Evolutionary conservation across 1,140 invertebrate species (phyloP), one percentile per base, ranked within the genome.

Genomic region (Choristoneura fumiferana): DNA sequence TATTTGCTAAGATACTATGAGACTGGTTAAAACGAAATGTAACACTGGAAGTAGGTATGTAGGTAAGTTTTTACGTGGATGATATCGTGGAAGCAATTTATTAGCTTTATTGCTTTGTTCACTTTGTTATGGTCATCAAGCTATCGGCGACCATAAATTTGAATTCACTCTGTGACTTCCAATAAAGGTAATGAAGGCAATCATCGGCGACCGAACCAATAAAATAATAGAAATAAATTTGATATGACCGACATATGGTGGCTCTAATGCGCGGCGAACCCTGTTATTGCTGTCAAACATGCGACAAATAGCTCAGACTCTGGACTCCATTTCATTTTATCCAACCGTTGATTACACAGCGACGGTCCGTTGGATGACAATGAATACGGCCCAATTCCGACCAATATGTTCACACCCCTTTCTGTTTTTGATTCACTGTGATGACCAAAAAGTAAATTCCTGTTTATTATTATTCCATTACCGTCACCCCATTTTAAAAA

Each of bases 141-240:
- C 77, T 89, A 87, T 89, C 85, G 74, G 57, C 54, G 72, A 64
- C 79, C 72, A 84, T 89, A 87, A 89, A 89, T 88, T 86, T 75
- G 78, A 82, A 78, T 86, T 78, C 81, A 87, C 81, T 77, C 68
- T 65, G 75, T 80, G 82, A 87, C 84, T 81, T 83, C 74, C 84
- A 84, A 87, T 85, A 85, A 85, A 87, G 75, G 76, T 87, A 89
- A 89, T 87, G 86, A 86, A 84, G 73, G 78, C 79, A 82, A 87
- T 87, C 77, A 83, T 83, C 75, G 78, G 67, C 76, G 70, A 71
- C 71, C 68, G 75, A 81, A 75, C 78, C 82, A 89, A 87, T 87
- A 86, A 89, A 87, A 89, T 89, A 89, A 87, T 89, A 89, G 83
- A 87, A 87, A 89, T 89, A 89, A 87, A 87, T 87, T 89, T 87